Conservation (phyloP, 2,888 invertebrate species). For the Harpagoxenus sublaevis region DNA sequence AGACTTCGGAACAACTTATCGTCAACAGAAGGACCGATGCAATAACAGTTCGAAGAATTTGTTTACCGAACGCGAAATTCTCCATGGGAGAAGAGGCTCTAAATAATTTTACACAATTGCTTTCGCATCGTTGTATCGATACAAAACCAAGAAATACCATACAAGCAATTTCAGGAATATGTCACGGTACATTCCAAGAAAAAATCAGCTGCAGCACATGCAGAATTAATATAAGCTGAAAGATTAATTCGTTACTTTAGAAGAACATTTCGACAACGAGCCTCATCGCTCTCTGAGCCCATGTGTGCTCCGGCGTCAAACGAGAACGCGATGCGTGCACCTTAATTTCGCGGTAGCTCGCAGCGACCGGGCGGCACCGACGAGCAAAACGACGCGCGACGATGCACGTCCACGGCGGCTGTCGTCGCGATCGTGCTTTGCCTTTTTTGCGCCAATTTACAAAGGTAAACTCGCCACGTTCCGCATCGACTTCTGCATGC, state of each 20-base stretch:
- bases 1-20: constrained; percentile 12
- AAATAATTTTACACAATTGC: constrained; percentile 12
- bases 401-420: constrained; percentile 43
- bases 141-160: not conserved
- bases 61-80: not conserved
- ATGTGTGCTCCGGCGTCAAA: constrained; percentile 31
- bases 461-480: constrained; percentile 75
- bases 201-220: not conserved
- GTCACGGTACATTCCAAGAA: not conserved
- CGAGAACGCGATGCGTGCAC: constrained; percentile 46
- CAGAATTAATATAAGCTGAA: not conserved
- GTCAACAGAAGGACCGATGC: not conserved
- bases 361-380: constrained; percentile 19
- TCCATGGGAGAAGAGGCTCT: not conserved
- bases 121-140: not conserved
- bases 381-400: constrained; percentile 40
- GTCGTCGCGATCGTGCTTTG: constrained; percentile 63
- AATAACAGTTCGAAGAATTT: not conserved
- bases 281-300: not conserved
- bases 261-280: not conserved
- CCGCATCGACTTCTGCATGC: constrained; percentile 64
- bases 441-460: constrained; percentile 76
- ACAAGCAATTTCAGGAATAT: not conserved
- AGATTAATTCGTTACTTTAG: not conserved
- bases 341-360: constrained; percentile 65